Conservation (phyloP, 1,140 invertebrate species). For the Megalonaias nervosa region DNA sequence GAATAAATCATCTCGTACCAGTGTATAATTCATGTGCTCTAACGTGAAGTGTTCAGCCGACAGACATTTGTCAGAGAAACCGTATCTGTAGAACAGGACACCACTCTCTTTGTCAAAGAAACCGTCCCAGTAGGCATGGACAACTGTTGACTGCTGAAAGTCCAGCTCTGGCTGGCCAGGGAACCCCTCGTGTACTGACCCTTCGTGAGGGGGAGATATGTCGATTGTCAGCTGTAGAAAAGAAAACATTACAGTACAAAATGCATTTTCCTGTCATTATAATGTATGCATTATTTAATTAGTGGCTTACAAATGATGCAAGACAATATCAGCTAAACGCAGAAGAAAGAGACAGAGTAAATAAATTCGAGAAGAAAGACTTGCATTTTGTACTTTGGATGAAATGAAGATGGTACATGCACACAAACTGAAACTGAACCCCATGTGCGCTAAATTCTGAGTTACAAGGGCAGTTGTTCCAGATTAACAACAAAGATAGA, state of each 20-base stretch:
- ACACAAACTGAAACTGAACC: no score
- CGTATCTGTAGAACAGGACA: slow-evolving; percentile 37
- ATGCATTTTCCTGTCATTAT: no score
- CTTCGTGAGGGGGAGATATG: slow-evolving; percentile 28
- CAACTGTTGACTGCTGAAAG: slow-evolving; percentile 12
- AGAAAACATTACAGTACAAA: background rate
- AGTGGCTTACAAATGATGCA: no score
- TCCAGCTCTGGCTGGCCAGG: slow-evolving; percentile 32
- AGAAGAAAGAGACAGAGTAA: no score
- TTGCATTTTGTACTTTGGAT: no score
- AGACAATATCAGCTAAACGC: no score
- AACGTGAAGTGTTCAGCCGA: slow-evolving; percentile 4
- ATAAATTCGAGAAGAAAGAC: no score
- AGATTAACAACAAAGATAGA: no score
- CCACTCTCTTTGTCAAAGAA: slow-evolving; percentile 48
- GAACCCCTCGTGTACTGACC: slow-evolving; percentile 34
- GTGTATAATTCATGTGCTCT: background rate
- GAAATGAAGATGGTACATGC: no score
- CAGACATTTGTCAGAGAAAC: slow-evolving; percentile 17
- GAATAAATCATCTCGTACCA: background rate
- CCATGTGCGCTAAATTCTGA: no score
- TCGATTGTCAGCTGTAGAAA: slow-evolving; percentile 31
- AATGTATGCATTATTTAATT: no score
- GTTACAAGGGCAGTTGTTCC: no score
- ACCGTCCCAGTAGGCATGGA: slow-evolving; percentile 37